Evolutionary conservation across 1,140 invertebrate species (phyloP).

Genomic region (Proctacanthus coquilletti): DNA sequence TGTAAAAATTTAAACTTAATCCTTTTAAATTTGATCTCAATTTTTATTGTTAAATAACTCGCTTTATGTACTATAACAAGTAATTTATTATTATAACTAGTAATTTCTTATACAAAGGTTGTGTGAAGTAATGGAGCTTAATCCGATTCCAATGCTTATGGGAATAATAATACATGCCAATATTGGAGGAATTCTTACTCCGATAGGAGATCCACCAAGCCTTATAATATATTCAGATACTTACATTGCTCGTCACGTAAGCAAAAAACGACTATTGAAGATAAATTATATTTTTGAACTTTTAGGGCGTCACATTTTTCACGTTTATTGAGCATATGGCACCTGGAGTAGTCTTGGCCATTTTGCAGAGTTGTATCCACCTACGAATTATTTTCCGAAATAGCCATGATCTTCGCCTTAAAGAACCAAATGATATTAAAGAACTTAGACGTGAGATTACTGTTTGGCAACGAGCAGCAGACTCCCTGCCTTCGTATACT

Average conservation of each 20-base stretch:
- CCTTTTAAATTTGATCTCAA: no score
- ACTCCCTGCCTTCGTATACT: conserved; percentile 51
- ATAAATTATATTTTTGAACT: not conserved
- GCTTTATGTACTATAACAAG: no score
- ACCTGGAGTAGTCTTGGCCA: conserved; percentile 44
- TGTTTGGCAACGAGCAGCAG: conserved; percentile 54
- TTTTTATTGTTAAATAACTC: no score
- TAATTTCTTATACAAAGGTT: conserved; percentile 41
- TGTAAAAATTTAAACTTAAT: no score
- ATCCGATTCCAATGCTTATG: conserved; percentile 56
- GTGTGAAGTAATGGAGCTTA: conserved; percentile 63
- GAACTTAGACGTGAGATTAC: conserved; percentile 59
- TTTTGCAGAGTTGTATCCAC: conserved; percentile 41
- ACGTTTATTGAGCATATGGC: conserved; percentile 53
- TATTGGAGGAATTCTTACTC: conserved; percentile 62
- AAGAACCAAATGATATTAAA: conserved; percentile 48
- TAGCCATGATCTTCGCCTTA: conserved; percentile 38
- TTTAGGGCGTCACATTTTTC: conserved; percentile 51
- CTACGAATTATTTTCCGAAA: conserved; percentile 47
- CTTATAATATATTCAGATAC: conserved; percentile 62
- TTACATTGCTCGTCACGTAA: conserved; percentile 40
- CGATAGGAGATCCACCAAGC: conserved; percentile 68
- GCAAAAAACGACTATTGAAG: conserved; percentile 14
- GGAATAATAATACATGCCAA: conserved; percentile 61
- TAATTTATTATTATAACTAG: not conserved